Base-by-base conservation (phyloP, 2,113 vertebrate species). In the Oryzias javanicus region DNA sequence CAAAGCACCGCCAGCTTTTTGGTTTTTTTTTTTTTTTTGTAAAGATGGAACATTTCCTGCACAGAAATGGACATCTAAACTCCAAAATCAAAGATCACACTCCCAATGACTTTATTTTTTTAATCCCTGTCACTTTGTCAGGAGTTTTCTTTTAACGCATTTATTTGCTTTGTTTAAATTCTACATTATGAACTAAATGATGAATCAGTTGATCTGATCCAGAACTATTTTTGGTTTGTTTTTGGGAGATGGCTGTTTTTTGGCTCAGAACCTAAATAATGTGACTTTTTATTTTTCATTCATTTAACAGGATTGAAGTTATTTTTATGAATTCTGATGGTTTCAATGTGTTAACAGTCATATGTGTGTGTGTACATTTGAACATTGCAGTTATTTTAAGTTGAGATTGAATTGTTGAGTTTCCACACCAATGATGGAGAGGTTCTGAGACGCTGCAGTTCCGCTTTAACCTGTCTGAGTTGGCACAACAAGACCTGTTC, bases 201-300 rank as follows among this genome's bases (percentile, higher is more conserved):
- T 86, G 77, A 67, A 86, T 91, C 89, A 90, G 89, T 93, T 93
- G 91, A 92, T 61, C 89, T 92, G 89, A 92, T 89, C 47, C 78
- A 70, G 67, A 63, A 48, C 48, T 45, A 14, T 44, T 6, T 14
- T 70, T 64, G 3, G 0, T 49, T 44, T 69, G 18, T 49, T 22
- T 22, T 22, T 22, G 22, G 22, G 22, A 18, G 24, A 14, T 29
- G 18, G 49, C 70, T 62, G 49, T 80, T 83, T 74, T 82, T 57
- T 70, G 44, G 55, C 68, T 15, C 19, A 78, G n/a, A 53, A 44
- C 42, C 42, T 17, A 44, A 44, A 44, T 35, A 35, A 35, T 35
- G 16, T 44, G 42, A n/a, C 19, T 47, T 19, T 47, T 47, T 19
- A 17, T 47, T 47, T 47, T 15, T 16, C 12, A 4, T 18, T 46